Base-by-base conservation (phyloP, 2,888 invertebrate species). In the Cabera pusaria region DNA sequence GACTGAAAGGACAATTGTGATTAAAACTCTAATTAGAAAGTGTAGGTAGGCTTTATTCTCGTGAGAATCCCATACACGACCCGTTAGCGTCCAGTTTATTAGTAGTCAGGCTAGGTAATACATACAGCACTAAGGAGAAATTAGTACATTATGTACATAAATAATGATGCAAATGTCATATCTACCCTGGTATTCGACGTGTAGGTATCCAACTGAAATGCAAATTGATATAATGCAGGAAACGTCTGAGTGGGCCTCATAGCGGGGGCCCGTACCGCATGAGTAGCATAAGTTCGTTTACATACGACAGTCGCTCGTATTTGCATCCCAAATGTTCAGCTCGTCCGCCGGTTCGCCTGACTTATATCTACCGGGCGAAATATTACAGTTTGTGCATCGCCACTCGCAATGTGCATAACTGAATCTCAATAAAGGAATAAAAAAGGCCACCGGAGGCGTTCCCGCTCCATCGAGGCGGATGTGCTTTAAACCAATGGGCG, bases 161-260 rank as follows among this genome's bases (percentile, higher is more conserved):
- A 40, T 42, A 51, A 48, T 46, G 48, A 57, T 57, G 54, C 52
- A 54, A 56, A 52, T 51, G 49, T 54, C 56, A 57, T 51, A 54
- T 53, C 50, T 49, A 54, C 51, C 49, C 46, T 39, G 50, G 50
- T 51, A 56, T 46, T 42, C 44, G 27, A 42, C 50, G 49, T 47
- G 45, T 49, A 49, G 43, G 49, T 52, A 52, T 52, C 46, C 74
- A 75, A 69, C 77, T 84, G 84, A 84, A 87, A 87, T 87, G 84
- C 87, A 87, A 87, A 87, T 87, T 82, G 77, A 79, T 85, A 85
- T 87, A 87, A 86, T 83, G 86, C 86, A 86, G 87, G 87, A 87
- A 87, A 82, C 87, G 87, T 87, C 86, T 87, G 87, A 86, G 86
- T 84, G 85, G 85, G 72, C 77, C 86, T 87, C 84, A 83, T 85